Evolutionary conservation across 1,140 invertebrate genomes (phyloP).

Genomic region (Fopius arisanus): DNA sequence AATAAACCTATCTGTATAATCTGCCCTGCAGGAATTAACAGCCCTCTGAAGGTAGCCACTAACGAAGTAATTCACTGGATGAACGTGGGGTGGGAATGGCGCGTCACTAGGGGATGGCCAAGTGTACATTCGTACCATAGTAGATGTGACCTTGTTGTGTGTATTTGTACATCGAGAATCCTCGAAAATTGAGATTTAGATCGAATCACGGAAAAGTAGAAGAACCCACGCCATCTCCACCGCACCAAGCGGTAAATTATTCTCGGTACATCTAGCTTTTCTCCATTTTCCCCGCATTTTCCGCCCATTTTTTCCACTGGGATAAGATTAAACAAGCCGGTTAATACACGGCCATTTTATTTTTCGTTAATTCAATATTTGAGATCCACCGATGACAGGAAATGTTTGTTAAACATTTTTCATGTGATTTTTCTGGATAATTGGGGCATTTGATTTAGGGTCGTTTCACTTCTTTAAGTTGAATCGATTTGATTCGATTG

Average conservation of each 20-base stretch:
- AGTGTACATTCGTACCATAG: background rate
- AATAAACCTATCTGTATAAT: conserved; percentile 68
- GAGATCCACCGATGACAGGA: too few species aligned
- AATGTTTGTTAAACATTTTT: too few species aligned
- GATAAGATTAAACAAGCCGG: too few species aligned
- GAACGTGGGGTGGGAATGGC: conserved; percentile 47
- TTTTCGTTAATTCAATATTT: too few species aligned
- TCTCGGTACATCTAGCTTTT: background rate
- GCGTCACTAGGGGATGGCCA: conserved; percentile 35
- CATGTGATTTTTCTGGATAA: too few species aligned
- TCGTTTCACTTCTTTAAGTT: too few species aligned
- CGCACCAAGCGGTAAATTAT: background rate
- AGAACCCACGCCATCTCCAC: background rate
- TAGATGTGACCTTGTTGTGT: conserved; percentile 26
- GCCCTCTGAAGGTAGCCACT: conserved; percentile 67
- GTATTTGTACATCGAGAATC: conserved; percentile 35
- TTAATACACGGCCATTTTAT: too few species aligned
- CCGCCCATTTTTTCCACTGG: too few species aligned
- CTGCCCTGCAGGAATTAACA: conserved; percentile 67
- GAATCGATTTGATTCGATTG: too few species aligned
- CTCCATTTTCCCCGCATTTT: background rate
- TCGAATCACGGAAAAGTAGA: conserved; percentile 52
- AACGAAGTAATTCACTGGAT: conserved; percentile 68
- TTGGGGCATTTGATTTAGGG: too few species aligned
- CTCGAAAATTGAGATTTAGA: conserved; percentile 63